These are phyloP conservation scores for Nerophis ophidion DNA, from an alignment of 2,113 vertebrate genomes.

Conservation along the genomic window DNA sequence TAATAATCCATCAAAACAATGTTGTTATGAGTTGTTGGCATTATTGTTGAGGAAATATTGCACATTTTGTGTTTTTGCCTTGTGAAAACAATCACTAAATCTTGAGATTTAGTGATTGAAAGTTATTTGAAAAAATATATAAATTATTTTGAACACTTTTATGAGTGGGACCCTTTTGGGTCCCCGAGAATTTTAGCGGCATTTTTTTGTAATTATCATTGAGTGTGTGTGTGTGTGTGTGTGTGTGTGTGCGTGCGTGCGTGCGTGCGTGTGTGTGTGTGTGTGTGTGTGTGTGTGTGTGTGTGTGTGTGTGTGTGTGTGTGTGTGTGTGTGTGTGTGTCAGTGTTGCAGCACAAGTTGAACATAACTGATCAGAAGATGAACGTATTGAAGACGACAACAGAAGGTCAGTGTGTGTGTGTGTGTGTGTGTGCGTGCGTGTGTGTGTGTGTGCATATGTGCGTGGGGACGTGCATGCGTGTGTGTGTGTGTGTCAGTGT, in stretches of 20 bases:
- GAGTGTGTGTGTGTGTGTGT: neutral
- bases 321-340: neutral
- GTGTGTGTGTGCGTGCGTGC: neutral
- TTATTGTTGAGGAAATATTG: too few species aligned
- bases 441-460: neutral
- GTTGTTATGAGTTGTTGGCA: too few species aligned
- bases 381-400: neutral
- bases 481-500: conserved; percentile 1
- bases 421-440: neutral
- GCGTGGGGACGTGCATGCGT: neutral
- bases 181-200: too few species aligned
- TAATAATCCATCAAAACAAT: too few species aligned
- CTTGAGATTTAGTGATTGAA: too few species aligned
- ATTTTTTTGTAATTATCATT: neutral
- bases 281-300: neutral
- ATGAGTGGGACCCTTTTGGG: too few species aligned
- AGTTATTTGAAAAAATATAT: too few species aligned
- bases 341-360: conserved; percentile 13
- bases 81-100: too few species aligned
- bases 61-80: too few species aligned
- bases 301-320: neutral
- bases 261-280: neutral
- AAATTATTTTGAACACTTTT: neutral
- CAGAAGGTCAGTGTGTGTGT: neutral
- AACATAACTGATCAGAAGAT: neutral